Base-by-base conservation (phyloP, 2,797 vertebrate species). In the Acipenser oxyrinchus region DNA sequence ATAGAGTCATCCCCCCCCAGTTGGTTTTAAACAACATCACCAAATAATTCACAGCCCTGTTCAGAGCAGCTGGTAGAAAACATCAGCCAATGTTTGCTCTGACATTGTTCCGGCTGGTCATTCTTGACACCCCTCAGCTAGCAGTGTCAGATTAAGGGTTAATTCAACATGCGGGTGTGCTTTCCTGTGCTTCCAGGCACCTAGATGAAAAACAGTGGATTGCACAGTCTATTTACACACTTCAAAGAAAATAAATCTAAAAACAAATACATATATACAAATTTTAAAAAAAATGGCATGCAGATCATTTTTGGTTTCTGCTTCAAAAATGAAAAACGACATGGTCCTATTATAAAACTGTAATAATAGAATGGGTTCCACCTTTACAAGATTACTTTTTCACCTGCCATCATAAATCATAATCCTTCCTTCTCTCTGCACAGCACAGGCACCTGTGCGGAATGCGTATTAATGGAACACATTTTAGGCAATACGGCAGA, bases 391-490 rank as follows among this genome's bases (percentile, higher is more conserved):
- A 83, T 84, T 77, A 75, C 63, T 60, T 64, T 75, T 72, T 79
- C 80, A 86, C 77, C 82, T 85, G 83, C 82, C 78, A 81, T 71
- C 80, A 76, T 79, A 75, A 74, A 77, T 85, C 78, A 82, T 3
- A 73, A 67, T 63, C 52, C 53, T 6, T 59, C 51, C 48, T 52
- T 23, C 12, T 37, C 50, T 48, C 13, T 53, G 64, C 51, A 58
- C 66, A 58, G 51, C 68, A 68, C 62, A 64, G 62, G 50, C 71
- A 75, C 75, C 65, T 75, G 73, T 66, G 63, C 57, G 60, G 60
- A 10, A 61, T 48, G 49, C 49, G 62, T 50, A 10, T 6, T 48
- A 51, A 15, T 6, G 51, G 18, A 64, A 63, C n/a, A 66, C 7
- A 10, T 8, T 37, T 18, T 37, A 66, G 51, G 61, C 49, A 53